Evolutionary conservation across 2,888 invertebrate species (phyloP), one percentile per base, ranked within the genome.

Genomic region (Coelopa pilipes): DNA sequence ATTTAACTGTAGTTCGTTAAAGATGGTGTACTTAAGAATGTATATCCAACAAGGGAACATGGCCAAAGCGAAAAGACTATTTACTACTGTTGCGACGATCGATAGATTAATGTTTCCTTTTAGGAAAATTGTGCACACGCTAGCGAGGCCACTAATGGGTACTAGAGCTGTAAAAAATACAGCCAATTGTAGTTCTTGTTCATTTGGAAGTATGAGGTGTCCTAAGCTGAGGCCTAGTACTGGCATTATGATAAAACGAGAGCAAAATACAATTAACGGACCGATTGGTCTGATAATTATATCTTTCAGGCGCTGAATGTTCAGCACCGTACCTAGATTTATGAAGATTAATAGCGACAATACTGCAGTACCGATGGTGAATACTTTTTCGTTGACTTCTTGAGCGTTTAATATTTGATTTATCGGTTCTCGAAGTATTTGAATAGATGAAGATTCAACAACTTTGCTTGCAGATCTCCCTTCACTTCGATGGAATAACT

Each of bases 71-170:
- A 93, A 92, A 1, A 97, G 84, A 0, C 96, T 96, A 75, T 95
- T 94, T 77, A 96, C 89, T 21, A 96, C 92, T 0, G 98, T 98
- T 95, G 97, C 96, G 46, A 97, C 94, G 68, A 98, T 91, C 0
- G 96, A 96, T 63, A 98, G 89, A 86, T 96, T 94, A 19, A 97
- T 90, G 88, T 98, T 97, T 1, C 97, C 98, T 9, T 93, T 94
- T 1, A 98, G 89, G 53, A 97, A 90, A 79, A 94, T 92, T 0
- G 96, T 94, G 94, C 97, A 98, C 81, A 97, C 94, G 88, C 98
- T 98, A 74, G 96, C 96, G 53, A 96, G 95, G 0, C 97, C 97
- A 0, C 98, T 96, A 13, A 93, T 94, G 0, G 96, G 96, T 7
- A 94, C 92, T 49, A 94, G 92, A 0, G 95, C 95, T 0, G 94